Evolutionary conservation across 1,140 invertebrate species (phyloP), one percentile per base, ranked within the genome.

Genomic region (Leptestheria dahalacensis): DNA sequence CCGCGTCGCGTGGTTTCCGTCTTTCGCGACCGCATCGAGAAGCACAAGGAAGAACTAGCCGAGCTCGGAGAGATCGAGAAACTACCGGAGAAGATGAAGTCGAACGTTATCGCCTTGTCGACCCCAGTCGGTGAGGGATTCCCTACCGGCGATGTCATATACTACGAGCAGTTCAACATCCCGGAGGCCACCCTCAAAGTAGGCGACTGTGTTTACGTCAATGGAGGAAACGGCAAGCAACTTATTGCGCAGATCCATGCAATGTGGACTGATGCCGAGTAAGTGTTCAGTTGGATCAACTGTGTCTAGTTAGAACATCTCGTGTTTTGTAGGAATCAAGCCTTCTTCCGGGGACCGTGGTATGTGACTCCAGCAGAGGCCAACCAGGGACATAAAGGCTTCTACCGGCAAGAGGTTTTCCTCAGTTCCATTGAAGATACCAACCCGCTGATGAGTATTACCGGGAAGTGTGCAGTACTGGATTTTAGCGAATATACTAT

Each of bases 381-480:
- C 57, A 48, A 24, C 11, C 48, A 50, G 3, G 21, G 28, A n/a
- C 78, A 75, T 66, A 72, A 82, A 69, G 77, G 86, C n/a, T 97
- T 94, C 73, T 98, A 91, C 74, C 87, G 91, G 64, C 89, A 95
- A 73, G 96, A 99, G 77, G 79, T 97, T 21, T 85, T 98, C 64
- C 74, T 95, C 15, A 92, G 89, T 51, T 88, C 86, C 1, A 82
- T 91, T 59, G 91, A 95, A 70, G 91, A 93, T 65, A 88, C 88
- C 0, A 90, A 92, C 73, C 86, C 90, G 1, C 78, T 97, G 11
- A 81, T 90, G 57, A 88, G 85, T 63, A 88, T 98, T 64, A 84
- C 91, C 62, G 91, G 89, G 15, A 88, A 87, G 64, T 98, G 95
- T 72, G 79, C 82, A 11, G 91, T 98, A 1, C 74, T 97, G 2